A percentile compares a stretch with the other conserved stretches of the same genome.
Conservation (phyloP, 2,113 vertebrate genomes). For the Tylochromis polylepis region DNA sequence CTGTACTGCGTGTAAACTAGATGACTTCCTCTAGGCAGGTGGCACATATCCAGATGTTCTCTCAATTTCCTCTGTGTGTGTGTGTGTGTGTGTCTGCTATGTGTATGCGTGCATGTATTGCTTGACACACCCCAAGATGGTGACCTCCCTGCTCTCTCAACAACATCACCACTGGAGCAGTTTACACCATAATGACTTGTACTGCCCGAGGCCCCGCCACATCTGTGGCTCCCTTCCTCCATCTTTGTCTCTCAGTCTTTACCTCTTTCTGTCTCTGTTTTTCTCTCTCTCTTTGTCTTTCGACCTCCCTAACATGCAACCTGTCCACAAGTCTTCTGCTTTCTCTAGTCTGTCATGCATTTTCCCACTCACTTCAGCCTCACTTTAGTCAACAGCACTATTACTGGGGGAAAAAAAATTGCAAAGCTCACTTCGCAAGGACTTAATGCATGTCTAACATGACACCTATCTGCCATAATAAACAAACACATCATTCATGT, state of each 20-base stretch:
- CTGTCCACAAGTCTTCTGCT: background rate
- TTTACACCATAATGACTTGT: slow-evolving; percentile 78
- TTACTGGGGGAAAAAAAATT: background rate
- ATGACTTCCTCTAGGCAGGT: slow-evolving; percentile 75
- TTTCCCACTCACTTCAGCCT: background rate
- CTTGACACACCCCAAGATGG: slow-evolving; percentile 55
- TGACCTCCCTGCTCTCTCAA: slow-evolving; percentile 65
- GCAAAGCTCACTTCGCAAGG: slow-evolving; percentile 35
- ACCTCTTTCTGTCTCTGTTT: slow-evolving; percentile 12
- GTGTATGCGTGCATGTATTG: slow-evolving; percentile 51
- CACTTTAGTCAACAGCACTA: slow-evolving; percentile 12
- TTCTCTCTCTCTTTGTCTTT: slow-evolving; percentile 23
- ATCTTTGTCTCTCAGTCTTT: slow-evolving; percentile 62
- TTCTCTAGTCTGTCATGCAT: background rate
- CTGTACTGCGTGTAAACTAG: slow-evolving; percentile 68
- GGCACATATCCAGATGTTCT: slow-evolving; percentile 73
- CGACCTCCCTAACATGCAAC: background rate
- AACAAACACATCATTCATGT: slow-evolving; percentile 66
- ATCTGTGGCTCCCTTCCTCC: slow-evolving; percentile 70
- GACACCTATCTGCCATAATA: slow-evolving; percentile 60
- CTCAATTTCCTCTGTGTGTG: slow-evolving; percentile 53
- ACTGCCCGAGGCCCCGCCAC: slow-evolving; percentile 71
- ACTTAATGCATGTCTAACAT: slow-evolving; percentile 54
- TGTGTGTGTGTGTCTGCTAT: slow-evolving; percentile 20
- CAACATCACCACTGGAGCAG: slow-evolving; percentile 66